These are phyloP conservation scores for Lottia gigantea DNA, from an alignment of 2,888 invertebrate genomes.

Conservation along the genomic window DNA sequence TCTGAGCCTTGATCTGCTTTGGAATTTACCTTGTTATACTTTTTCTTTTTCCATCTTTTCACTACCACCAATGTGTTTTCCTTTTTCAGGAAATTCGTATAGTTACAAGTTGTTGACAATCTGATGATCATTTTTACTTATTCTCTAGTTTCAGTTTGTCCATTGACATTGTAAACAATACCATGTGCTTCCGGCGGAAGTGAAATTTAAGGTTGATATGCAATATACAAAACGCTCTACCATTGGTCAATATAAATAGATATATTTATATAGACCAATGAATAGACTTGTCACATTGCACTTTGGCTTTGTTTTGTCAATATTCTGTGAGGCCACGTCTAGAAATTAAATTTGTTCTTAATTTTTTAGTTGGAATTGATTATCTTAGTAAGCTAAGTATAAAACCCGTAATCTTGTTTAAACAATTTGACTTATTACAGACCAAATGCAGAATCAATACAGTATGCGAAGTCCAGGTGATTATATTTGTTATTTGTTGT, in stretches of 20 bases:
- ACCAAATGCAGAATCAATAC: conserved; percentile 72
- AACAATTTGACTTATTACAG: too few relatives aligned
- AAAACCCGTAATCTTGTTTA: too few relatives aligned
- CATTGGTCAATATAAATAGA: background rate
- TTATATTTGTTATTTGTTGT: background rate
- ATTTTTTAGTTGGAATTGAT: conserved; percentile 4
- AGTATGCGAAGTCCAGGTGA: conserved; percentile 75
- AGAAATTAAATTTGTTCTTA: background rate
- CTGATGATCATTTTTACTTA: too few relatives aligned
- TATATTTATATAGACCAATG: background rate
- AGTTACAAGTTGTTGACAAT: too few relatives aligned
- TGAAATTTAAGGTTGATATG: background rate
- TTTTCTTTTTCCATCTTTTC: background rate
- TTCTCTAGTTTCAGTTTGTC: background rate
- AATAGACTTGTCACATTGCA: background rate
- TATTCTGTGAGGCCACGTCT: too few relatives aligned
- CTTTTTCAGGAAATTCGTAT: too few relatives aligned
- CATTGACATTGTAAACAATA: conserved; percentile 21
- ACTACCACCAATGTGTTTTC: conserved; percentile 7
- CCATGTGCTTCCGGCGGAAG: conserved; percentile 19
- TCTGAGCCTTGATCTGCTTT: too few relatives aligned
- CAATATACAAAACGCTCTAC: background rate
- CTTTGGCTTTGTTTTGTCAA: too few relatives aligned
- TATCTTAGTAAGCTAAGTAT: too few relatives aligned
- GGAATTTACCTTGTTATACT: too few relatives aligned